Base-by-base conservation (phyloP, 2,113 vertebrate species). In the Stigmatopora nigra region DNA sequence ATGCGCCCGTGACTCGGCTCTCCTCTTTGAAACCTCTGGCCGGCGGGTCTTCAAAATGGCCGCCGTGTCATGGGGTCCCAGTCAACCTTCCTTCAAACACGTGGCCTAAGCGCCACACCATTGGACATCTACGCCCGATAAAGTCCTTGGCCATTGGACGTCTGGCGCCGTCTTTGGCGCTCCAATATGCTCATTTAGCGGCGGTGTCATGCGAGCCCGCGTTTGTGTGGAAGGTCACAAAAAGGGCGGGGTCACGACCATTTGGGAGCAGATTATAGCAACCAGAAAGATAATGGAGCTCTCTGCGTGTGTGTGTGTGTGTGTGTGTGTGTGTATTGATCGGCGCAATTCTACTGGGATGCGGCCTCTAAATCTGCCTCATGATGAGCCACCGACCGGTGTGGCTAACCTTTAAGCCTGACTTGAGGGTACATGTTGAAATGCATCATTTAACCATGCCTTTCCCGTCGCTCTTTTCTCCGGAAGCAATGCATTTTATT, bases 241-340 rank as follows among this genome's bases (percentile, higher is more conserved):
- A 63, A 68, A 82, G 88, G 82, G 80, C 78, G 82, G 71, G 75
- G 77, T 84, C 77, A 78, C 73, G 74, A 86, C 83, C 87, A 76
- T 72, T 77, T 75, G 85, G 78, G 86, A 77, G 78, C 78, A 75
- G 77, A 81, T 91, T 86, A 86, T 74, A 69, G 64, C 75, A 87
- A 87, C 78, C 73, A 83, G 65, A 71, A 75, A 82, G 78, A 85
- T 83, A 80, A 85, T 85, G 78, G 82, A 81, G 87, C 56, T 71
- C 72, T 82, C 78, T 67, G 75, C 72, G 73, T 58, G 35, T 61
- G 56, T 65, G 60, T 45, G 63, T 64, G 73, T 58, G 35, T 61
- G 56, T 65, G 60, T 45, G 63, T 64, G 48, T 41, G 53, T 31
- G 47, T 52, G 49, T 69, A 84, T 82, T 84, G 83, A 87, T 85